Percentiles rank a stretch among this genome's conserved stretches.
phyloP scores from a whole-genome alignment of 2,888 invertebrate species.

The Apodemia hepburni region DNA sequence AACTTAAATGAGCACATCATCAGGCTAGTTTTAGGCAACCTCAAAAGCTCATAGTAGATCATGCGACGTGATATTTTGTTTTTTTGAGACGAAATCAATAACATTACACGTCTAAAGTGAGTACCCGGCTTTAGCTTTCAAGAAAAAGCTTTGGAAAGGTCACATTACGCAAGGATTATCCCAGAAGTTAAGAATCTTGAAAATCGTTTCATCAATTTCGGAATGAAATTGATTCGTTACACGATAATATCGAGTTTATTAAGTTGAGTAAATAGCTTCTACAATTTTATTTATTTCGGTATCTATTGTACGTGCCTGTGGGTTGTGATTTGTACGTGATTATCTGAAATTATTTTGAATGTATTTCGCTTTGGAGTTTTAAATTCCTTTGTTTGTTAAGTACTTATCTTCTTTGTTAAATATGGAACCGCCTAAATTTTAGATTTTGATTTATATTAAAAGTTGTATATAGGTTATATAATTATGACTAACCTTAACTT shows the following conservation, averaged over 20 bases:
- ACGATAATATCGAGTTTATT: conserved; percentile 46
- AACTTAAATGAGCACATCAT: too few relatives aligned
- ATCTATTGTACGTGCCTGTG: conserved; percentile 8
- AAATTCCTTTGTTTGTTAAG: not conserved
- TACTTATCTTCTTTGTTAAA: too few relatives aligned
- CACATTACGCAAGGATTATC: not conserved
- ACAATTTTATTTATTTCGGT: conserved; percentile 4
- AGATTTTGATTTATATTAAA: too few relatives aligned
- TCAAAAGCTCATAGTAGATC: too few relatives aligned
- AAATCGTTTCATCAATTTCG: conserved; percentile 69
- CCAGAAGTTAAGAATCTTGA: not conserved
- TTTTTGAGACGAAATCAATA: not conserved
- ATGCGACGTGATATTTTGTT: not conserved
- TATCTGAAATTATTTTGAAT: not conserved
- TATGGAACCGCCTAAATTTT: too few relatives aligned
- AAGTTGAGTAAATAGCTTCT: not conserved
- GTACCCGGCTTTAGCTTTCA: not conserved
- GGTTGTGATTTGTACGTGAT: conserved; percentile 4
- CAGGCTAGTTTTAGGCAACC: too few relatives aligned
- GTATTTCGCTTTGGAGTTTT: not conserved
- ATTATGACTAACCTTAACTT: too few relatives aligned
- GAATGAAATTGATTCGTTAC: conserved; percentile 63
- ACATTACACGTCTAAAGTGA: not conserved
- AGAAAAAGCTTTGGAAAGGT: not conserved
- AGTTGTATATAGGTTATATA: too few relatives aligned